Evolutionary conservation across 2,888 invertebrate species (phyloP).

Genomic region (Coenonympha arcania): DNA sequence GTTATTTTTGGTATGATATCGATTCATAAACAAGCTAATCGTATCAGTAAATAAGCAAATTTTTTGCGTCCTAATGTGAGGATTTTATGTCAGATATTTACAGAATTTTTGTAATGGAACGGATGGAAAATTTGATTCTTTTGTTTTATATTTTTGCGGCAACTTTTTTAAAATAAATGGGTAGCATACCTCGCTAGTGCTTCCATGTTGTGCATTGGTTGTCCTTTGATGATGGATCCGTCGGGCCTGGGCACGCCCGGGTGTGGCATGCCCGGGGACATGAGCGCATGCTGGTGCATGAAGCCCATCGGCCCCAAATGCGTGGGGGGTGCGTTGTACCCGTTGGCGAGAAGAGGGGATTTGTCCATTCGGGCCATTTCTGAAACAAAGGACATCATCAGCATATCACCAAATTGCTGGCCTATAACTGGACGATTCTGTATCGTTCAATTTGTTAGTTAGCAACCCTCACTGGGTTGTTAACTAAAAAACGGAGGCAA

Average conservation of each 20-base stretch:
- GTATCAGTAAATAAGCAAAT: no score
- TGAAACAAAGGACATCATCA: slow-evolving; percentile 53
- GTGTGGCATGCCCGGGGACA: slow-evolving; percentile 93
- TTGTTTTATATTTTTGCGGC: no score
- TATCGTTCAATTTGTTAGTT: no score
- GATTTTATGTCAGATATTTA: no score
- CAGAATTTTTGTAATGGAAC: no score
- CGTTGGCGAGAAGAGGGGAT: slow-evolving; percentile 92
- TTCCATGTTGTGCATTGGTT: slow-evolving; percentile 91
- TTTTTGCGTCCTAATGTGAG: no score
- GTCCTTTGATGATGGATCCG: slow-evolving; percentile 87
- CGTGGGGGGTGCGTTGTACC: slow-evolving; percentile 94
- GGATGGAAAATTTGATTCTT: no score
- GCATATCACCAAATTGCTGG: slow-evolving; percentile 2
- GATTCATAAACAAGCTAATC: background rate
- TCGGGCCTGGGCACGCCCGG: slow-evolving; percentile 85
- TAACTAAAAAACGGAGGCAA: no score
- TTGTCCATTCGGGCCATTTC: slow-evolving; percentile 93
- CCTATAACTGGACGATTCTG: no score
- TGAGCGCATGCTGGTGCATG: slow-evolving; percentile 92
- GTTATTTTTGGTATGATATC: no score
- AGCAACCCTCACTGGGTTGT: no score
- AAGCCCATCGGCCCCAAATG: slow-evolving; percentile 95
- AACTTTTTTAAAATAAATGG: background rate
- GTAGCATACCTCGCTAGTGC: slow-evolving; percentile 84